Evolutionary conservation across 2,797 vertebrate genomes (phyloP), one percentile per base, ranked within the genome.

Genomic region (Pseudochromis fuscus): DNA sequence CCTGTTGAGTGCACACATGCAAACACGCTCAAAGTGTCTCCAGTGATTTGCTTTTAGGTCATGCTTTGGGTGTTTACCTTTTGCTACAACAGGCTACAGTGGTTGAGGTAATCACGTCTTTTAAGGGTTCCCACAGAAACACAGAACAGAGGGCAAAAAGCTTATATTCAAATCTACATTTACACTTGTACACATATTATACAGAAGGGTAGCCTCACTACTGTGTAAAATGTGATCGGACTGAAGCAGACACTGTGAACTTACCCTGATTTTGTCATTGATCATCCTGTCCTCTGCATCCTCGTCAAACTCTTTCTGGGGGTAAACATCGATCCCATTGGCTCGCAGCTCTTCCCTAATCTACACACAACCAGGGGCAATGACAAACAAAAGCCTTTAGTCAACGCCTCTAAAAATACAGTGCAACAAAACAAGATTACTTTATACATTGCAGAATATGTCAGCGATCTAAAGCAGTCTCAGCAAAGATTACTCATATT

Each of bases 281-380:
- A 97, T 96, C 86, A 95, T 86, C 76, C 96, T 89, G 91, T 99
- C 98, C 60, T 98, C 97, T 0, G 95, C 91, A 28, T 98, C 97
- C 84, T 99, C 98, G 7, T 99, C 98, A 79, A 98, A 98, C 91
- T 98, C 96, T 81, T 97, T 98, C 93, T 99, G 97, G 25, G 98
- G 98, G 74, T 99, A 98, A 78, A 99, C 96, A 0, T 98, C 96
- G 0, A 99, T 99, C 9, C 95, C 97, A 0, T 99, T 96, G 91
- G 96, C 95, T 21, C 96, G 94, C 63, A 99, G 95, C 82, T 97
- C 97, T 4, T 96, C 96, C 31, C 95, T 96, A 85, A 99, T 98
- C 98, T 99, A 75, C 42, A 78, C 40, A 70, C 48, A 81, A 23
- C 2, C n/a, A n/a, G n/a, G n/a, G n/a, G n/a, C n/a, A n/a, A n/a